phyloP scores from a whole-genome alignment of 2,797 vertebrate species.

The Enteromius viviparus region DNA sequence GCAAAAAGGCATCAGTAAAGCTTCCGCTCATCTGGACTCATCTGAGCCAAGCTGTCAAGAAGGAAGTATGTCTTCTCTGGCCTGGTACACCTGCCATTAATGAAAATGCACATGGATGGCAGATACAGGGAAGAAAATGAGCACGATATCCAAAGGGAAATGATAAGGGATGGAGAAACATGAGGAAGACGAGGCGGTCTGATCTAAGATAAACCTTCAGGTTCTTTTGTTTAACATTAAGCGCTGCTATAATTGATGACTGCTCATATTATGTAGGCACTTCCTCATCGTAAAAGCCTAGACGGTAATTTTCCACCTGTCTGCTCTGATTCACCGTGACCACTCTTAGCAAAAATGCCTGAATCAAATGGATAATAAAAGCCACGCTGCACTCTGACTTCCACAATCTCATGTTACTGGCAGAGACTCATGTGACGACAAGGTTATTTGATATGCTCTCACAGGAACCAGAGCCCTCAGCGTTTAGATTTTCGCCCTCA shows the following conservation, averaged over 20 bases:
- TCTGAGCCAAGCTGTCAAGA: conserved; percentile 15
- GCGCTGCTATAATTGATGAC: conserved; percentile 10
- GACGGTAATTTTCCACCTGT: conserved; percentile 49
- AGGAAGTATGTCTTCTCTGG: conserved; percentile 1
- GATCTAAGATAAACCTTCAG: conserved; percentile 25
- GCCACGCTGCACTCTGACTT: conserved; percentile 16
- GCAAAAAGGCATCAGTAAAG: conserved; percentile 20
- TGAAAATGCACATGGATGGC: conserved; percentile 5
- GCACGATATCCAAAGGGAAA: neutral
- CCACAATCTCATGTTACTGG: conserved; percentile 41
- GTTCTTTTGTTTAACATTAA: conserved; percentile 44
- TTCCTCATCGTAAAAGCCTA: conserved; percentile 11
- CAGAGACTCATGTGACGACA: conserved; percentile 48
- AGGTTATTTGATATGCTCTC: conserved; percentile 40
- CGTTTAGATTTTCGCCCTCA: neutral
- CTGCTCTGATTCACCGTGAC: conserved; percentile 46
- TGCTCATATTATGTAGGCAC: conserved; percentile 6
- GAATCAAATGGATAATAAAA: conserved; percentile 28
- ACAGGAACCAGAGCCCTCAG: conserved; percentile 39
- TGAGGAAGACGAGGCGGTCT: neutral
- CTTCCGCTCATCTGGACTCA: conserved; percentile 24
- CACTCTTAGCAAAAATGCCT: conserved; percentile 18
- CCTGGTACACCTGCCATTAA: conserved; percentile 5
- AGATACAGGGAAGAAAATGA: neutral
- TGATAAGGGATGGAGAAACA: neutral